Base-by-base conservation (phyloP, 2,797 vertebrate species). In the Coreius guichenoti region DNA sequence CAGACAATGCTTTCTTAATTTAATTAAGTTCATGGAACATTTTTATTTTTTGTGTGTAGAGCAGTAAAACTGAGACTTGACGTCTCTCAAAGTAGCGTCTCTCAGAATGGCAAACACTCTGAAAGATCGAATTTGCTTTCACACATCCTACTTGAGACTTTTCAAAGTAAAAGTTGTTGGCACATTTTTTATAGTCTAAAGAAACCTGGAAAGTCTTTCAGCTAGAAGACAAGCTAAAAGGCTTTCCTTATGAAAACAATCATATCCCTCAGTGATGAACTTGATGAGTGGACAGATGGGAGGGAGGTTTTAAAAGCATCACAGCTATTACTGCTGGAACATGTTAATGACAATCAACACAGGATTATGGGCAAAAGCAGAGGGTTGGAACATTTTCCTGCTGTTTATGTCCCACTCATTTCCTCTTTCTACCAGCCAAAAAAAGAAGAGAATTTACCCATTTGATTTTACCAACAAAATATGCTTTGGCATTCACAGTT, bases 281-380 rank as follows among this genome's bases (percentile, higher is more conserved):
- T 39, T 74, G 45, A 65, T 63, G 76, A 49, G 43, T 78, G 85
- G 73, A 69, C 68, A 83, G 72, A 83, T 83, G 72, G 82, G 63
- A 67, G 31, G 65, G 39, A 8, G 12, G 72, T 51, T 86, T 26
- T 36, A 21, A 83, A 76, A 51, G 14, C 33, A 54, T 76, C 82
- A 68, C 33, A 23, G 23, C 23, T 76, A 76, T 65, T 49, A 83
- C 9, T 67, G 61, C 58, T 23, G 45, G 47, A 83, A 67, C 61
- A 31, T 54, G 33, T 21, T 77, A 68, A 83, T 56, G 63, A 77
- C 36, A 77, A 76, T 43, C 73, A 26, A 51, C 45, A 77, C 49
- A 54, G 73, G 61, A 77, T 83, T 77, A 54, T 56, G 19, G 33
- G 47, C 45, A 76, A 76, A 76, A 76, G 47, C 72, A 68, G 61